phyloP scores from a whole-genome alignment of 2,888 invertebrate species.

The Operophtera brumata region DNA sequence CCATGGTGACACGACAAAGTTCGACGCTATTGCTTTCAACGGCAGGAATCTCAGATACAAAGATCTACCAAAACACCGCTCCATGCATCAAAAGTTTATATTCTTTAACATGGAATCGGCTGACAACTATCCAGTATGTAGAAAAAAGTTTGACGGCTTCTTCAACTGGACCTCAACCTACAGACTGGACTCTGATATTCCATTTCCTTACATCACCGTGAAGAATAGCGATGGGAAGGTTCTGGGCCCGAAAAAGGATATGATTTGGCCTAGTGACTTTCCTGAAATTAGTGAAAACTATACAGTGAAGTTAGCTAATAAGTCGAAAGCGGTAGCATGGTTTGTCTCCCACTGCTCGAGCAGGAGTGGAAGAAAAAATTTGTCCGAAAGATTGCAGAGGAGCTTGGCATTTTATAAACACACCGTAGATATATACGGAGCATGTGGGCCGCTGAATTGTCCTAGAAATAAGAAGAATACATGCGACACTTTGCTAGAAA shows the following conservation, averaged over 20 bases:
- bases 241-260: constrained; percentile 56
- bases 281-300: constrained; percentile 40
- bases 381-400: constrained; percentile 47
- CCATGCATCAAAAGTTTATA: constrained; percentile 62
- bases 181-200: constrained; percentile 65
- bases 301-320: constrained; percentile 45
- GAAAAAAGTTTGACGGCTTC: constrained; percentile 52
- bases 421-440: constrained; percentile 77
- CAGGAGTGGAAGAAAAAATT: constrained; percentile 49
- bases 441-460: constrained; percentile 68
- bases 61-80: constrained; percentile 49
- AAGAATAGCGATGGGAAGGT: constrained; percentile 47
- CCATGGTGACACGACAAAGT: constrained; percentile 49
- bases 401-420: constrained; percentile 44
- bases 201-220: constrained; percentile 57
- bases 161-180: constrained; percentile 75
- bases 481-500: constrained; percentile 62
- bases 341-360: constrained; percentile 65
- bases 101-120: constrained; percentile 68
- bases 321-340: constrained; percentile 69
- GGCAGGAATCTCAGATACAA: constrained; percentile 48
- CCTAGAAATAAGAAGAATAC: constrained; percentile 39
- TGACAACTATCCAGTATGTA: constrained; percentile 61
- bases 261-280: constrained; percentile 44
- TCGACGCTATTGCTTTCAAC: constrained; percentile 65